Evolutionary conservation across 1,140 invertebrate genomes (phyloP).

Genomic region (Lepidurus couesii): DNA sequence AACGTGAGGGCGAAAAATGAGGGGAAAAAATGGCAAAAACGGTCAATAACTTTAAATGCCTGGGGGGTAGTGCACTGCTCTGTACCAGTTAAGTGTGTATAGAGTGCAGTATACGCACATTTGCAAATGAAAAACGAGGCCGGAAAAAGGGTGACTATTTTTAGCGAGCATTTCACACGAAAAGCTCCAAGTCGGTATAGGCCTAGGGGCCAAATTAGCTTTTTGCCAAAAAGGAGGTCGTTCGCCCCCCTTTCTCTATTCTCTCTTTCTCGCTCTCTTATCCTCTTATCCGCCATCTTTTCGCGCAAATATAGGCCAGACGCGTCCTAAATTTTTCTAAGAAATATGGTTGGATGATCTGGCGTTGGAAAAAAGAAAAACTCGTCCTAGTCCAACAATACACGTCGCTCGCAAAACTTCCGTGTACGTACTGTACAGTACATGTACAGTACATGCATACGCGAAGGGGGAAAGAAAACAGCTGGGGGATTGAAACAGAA

Average conservation of each 20-base stretch:
- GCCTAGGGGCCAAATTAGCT: constrained; percentile 6
- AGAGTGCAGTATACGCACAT: background rate
- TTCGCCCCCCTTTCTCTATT: background rate
- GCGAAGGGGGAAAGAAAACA: no score
- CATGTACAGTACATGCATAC: no score
- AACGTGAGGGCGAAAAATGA: constrained; percentile 21
- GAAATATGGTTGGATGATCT: background rate
- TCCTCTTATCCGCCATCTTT: background rate
- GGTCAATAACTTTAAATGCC: background rate
- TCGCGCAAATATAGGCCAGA: background rate
- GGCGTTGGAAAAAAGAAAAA: background rate
- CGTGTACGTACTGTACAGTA: no score
- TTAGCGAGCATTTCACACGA: constrained; percentile 17
- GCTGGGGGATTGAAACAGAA: no score
- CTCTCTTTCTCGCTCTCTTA: background rate
- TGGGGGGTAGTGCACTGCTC: no score
- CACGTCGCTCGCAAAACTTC: no score
- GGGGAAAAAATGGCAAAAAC: background rate
- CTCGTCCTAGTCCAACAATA: no score
- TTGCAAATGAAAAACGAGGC: constrained; percentile 15
- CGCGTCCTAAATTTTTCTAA: background rate
- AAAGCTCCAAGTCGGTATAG: background rate
- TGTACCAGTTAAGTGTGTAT: no score
- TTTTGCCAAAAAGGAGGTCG: constrained; percentile 1
- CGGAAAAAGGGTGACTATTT: constrained; percentile 19